Evolutionary conservation across 2,113 vertebrate species (phyloP).

Genomic region (Cardinalis cardinalis): DNA sequence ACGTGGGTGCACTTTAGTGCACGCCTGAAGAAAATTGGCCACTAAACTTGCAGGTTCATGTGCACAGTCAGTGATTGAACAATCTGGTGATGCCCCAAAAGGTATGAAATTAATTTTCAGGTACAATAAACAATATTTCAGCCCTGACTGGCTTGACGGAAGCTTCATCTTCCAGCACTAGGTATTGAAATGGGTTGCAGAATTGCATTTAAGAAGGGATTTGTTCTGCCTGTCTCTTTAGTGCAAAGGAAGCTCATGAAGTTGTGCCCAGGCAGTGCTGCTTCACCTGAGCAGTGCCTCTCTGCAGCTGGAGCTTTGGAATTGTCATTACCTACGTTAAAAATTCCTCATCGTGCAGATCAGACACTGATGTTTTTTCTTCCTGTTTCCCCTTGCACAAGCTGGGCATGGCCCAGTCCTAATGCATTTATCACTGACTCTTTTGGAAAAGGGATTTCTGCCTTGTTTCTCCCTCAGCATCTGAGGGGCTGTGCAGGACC

Average conservation of each 20-base stretch:
- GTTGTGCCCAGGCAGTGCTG: not conserved
- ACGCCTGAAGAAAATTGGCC: slow-evolving; percentile 20
- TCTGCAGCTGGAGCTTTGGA: not conserved
- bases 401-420: not conserved
- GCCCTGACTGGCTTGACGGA: slow-evolving; percentile 11
- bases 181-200: slow-evolving; percentile 33
- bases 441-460: not conserved
- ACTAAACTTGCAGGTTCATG: not conserved
- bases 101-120: slow-evolving; percentile 65
- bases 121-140: slow-evolving; percentile 59
- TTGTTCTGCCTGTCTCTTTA: slow-evolving; percentile 14
- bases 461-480: not conserved
- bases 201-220: slow-evolving; percentile 27
- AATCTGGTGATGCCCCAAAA: slow-evolving; percentile 38
- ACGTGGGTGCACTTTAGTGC: not conserved
- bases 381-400: not conserved
- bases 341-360: not conserved
- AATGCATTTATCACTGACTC: not conserved
- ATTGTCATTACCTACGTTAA: accelerated
- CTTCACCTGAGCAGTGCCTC: not conserved
- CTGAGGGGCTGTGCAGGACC: not conserved
- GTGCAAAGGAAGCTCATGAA: not conserved
- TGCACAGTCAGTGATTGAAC: slow-evolving; percentile 32
- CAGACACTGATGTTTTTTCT: not conserved
- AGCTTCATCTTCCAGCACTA: slow-evolving; percentile 22